Conservation (phyloP, 2,113 vertebrate species). For the Todiramphus saurophagus region DNA sequence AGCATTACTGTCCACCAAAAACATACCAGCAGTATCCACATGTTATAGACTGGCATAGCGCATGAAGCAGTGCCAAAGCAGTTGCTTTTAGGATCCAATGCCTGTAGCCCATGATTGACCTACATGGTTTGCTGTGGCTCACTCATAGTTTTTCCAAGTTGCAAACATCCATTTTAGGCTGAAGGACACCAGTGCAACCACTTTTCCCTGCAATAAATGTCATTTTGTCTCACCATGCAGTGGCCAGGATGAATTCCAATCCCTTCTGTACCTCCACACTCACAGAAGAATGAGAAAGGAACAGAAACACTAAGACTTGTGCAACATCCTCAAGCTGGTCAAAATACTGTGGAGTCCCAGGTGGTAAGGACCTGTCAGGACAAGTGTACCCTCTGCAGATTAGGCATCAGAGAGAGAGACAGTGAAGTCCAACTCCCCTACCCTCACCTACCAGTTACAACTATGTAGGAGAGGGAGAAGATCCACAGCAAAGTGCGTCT, state of each 20-base stretch:
- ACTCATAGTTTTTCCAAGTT: background rate
- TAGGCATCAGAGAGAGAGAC: background rate
- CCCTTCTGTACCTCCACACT: background rate
- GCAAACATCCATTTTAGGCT: background rate
- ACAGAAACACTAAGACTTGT: background rate
- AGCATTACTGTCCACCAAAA: background rate
- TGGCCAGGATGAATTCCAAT: background rate
- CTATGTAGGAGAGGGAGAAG: background rate
- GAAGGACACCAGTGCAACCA: background rate
- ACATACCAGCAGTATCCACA: fast-evolving
- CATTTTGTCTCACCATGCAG: background rate
- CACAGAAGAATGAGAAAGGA: background rate
- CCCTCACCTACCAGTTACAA: background rate
- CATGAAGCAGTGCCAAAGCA: background rate
- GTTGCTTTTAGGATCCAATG: background rate
- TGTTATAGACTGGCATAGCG: fast-evolving
- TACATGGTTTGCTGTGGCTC: background rate
- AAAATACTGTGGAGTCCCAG: background rate
- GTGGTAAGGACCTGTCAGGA: background rate
- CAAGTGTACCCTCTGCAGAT: fast-evolving
- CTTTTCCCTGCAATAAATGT: background rate
- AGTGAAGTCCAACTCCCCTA: fast-evolving
- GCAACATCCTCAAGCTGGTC: background rate
- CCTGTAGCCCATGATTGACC: background rate
- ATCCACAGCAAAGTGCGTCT: fast-evolving